Conservation (phyloP, 2,797 vertebrate genomes). For the Lemur catta region DNA sequence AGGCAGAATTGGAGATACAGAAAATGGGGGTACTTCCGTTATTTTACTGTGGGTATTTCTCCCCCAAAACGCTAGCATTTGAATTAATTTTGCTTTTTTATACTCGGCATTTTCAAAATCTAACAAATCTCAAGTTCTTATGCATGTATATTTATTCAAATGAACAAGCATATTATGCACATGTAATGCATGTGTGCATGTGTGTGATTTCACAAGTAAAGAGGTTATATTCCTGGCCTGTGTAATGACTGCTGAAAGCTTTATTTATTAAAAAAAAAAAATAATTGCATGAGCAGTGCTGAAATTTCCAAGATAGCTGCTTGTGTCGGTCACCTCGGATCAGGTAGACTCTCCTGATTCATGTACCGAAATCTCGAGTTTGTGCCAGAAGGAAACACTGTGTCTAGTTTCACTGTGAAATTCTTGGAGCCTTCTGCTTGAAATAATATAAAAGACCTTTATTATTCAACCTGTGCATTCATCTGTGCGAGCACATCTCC, state of each 20-base stretch:
- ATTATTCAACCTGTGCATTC: conserved; percentile 56
- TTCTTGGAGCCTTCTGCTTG: conserved; percentile 50
- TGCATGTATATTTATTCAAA: background rate
- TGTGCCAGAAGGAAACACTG: conserved; percentile 42
- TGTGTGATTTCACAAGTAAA: background rate
- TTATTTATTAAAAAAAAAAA: background rate
- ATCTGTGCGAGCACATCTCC: conserved; percentile 49
- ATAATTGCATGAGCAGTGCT: background rate
- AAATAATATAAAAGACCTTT: conserved; percentile 65
- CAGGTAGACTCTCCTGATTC: background rate
- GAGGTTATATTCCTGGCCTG: background rate
- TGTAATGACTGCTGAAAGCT: background rate
- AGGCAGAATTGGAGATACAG: background rate
- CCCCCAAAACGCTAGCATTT: background rate
- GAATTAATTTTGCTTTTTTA: background rate
- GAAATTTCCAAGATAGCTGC: background rate
- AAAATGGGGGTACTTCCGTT: background rate
- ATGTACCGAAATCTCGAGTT: conserved; percentile 19
- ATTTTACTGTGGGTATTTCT: background rate
- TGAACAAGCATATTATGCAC: background rate
- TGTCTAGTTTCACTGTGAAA: conserved; percentile 61
- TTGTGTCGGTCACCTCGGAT: background rate
- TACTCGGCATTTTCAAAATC: conserved; percentile 28
- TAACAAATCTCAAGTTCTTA: background rate
- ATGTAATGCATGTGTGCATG: background rate